Percentiles rank a stretch among this genome's conserved stretches.
These are phyloP conservation scores for Baronia brevicornis DNA, from an alignment of 2,888 invertebrate genomes.

Conservation along the genomic window DNA sequence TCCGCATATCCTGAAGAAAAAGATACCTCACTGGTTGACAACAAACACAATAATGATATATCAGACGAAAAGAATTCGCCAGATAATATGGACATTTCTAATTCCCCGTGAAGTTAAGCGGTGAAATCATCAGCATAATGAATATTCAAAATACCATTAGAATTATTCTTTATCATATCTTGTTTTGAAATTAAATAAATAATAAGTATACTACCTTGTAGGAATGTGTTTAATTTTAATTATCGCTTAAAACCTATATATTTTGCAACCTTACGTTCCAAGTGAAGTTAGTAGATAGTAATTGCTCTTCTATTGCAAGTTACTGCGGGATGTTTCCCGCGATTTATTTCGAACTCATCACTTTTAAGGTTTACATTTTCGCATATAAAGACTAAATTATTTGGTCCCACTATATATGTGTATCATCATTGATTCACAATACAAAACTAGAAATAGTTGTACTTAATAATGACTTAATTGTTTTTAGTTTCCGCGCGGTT, in stretches of 20 bases:
- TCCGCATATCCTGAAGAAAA: constrained; percentile 44
- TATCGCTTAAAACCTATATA: too few species aligned
- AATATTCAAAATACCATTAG: constrained; percentile 4
- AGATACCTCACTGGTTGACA: constrained; percentile 31
- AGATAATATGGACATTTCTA: constrained; percentile 88
- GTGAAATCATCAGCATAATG: constrained; percentile 8
- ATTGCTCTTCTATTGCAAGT: background rate
- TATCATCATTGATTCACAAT: too few species aligned
- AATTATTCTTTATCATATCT: background rate
- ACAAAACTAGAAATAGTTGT: too few species aligned
- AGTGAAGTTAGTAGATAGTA: background rate
- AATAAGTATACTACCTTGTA: too few species aligned
- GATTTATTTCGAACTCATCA: too few species aligned
- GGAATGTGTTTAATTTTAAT: too few species aligned
- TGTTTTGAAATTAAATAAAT: too few species aligned
- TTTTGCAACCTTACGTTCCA: too few species aligned
- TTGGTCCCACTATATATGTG: too few species aligned
- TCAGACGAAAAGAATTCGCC: constrained; percentile 76
- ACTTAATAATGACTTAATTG: background rate
- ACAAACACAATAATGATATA: constrained; percentile 43
- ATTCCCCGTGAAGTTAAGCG: constrained; percentile 76
- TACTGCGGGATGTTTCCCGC: too few species aligned
- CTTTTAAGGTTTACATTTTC: too few species aligned
- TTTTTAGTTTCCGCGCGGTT: background rate
- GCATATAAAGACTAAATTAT: too few species aligned